These are phyloP conservation scores for Cryptomyrus ogoouensis DNA, from an alignment of 2,113 vertebrate genomes.

Conservation along the genomic window DNA sequence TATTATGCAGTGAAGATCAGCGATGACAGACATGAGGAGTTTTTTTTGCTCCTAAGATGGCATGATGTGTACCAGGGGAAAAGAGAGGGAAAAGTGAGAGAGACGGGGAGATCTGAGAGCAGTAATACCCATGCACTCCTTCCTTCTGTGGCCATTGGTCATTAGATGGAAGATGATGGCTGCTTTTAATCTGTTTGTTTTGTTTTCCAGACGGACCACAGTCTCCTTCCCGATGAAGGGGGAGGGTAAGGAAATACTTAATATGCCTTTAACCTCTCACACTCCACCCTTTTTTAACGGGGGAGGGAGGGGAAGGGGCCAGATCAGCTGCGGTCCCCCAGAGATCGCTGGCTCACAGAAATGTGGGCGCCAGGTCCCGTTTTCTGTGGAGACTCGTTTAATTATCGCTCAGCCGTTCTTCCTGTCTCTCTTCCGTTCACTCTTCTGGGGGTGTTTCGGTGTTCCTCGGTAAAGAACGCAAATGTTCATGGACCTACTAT, in stretches of 20 bases:
- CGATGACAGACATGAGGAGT: background rate
- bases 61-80: background rate
- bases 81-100: constrained; percentile 17
- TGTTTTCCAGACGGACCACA: background rate
- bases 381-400: background rate
- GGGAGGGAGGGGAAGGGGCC: constrained; percentile 18
- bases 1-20: constrained; percentile 9
- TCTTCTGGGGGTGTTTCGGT: background rate
- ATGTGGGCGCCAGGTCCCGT: background rate
- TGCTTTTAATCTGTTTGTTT: constrained; percentile 1
- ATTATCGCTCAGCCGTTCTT: background rate
- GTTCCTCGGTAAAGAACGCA: constrained; percentile 27
- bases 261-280: background rate
- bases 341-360: background rate
- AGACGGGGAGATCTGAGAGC: constrained; percentile 10
- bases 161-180: background rate
- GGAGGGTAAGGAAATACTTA: background rate
- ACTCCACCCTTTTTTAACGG: constrained; percentile 13
- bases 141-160: background rate
- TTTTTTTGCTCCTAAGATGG: background rate
- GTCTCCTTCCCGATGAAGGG: background rate
- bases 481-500: constrained; percentile 28
- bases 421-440: constrained; percentile 24
- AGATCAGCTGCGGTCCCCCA: constrained; percentile 30
- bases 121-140: constrained; percentile 29